Base-by-base conservation (phyloP, 1,140 invertebrate species). In the Tetragonula clypearis region DNA sequence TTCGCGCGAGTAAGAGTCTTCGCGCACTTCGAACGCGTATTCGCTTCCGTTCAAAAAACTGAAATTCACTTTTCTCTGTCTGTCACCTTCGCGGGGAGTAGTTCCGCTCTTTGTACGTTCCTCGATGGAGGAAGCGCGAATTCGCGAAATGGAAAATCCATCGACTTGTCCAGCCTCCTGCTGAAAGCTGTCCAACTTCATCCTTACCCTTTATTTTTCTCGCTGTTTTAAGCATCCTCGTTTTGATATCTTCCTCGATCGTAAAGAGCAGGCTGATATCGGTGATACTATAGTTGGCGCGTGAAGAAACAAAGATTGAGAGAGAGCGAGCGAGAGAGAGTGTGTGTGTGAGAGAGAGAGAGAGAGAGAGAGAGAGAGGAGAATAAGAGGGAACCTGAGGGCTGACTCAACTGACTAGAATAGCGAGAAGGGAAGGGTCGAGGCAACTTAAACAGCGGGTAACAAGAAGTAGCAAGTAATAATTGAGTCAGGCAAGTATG, bases 391-490 rank as follows among this genome's bases (percentile, higher is more conserved):
- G 75, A 77, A 62, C 14, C 56, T 21, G 49, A 49, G 30, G 56
- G 66, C 66, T 75, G 85, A 78, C 75, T 75, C 56, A 55, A 65
- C 65, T 60, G 74, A 72, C 60, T 86, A 35, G 87, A 88, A 69
- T 79, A 83, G 76, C 71, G n/a, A 56, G 78, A 71, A 55, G 69
- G n/a, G 72, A 78, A 72, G 82, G 77, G 65, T 74, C 58, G 58
- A 72, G 82, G 87, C 77, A 93, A 93, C 91, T 92, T 93, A 93
- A 93, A 93, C 90, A 93, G 83, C 86, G 86, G 87, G 87, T 91
- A 92, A 89, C 90, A 91, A 92, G 91, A 91, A 92, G 90, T 87
- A 84, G 91, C 86, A 92, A 92, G 90, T 92, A 92, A 92, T 92
- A 92, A 93, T 93, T 93, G 92, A 93, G 90, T 91, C 90, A 92